phyloP scores from a whole-genome alignment of 2,888 invertebrate genomes.

The Nebria brevicollis region DNA sequence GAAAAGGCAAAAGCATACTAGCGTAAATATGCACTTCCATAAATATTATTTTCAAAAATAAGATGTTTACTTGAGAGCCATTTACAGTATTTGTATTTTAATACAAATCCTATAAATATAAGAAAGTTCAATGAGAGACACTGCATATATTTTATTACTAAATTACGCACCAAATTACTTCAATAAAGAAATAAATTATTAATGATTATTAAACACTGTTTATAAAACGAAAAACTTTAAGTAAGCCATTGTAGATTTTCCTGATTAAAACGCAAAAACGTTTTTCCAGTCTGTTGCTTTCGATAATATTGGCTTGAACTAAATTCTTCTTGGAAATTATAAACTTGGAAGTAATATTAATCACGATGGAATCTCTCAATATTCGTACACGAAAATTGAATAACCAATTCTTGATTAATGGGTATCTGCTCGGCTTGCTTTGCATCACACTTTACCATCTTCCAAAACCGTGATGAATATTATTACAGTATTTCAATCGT shows the following conservation, averaged over 20 bases:
- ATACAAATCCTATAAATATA: no score
- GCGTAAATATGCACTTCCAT: no score
- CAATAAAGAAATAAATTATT: neutral
- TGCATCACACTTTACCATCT: slow-evolving; percentile 23
- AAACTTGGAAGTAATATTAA: slow-evolving; percentile 27
- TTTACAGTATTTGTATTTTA: no score
- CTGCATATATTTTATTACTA: no score
- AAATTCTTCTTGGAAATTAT: slow-evolving; percentile 27
- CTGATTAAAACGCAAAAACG: neutral
- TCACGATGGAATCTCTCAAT: slow-evolving; percentile 28
- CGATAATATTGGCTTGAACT: neutral
- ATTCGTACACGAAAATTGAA: slow-evolving; percentile 9
- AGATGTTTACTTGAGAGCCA: no score
- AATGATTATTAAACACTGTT: neutral
- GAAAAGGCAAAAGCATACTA: no score
- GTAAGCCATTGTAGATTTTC: neutral
- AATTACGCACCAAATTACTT: neutral
- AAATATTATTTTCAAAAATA: no score
- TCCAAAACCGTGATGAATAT: slow-evolving; percentile 23
- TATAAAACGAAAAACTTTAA: neutral
- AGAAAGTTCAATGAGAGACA: no score
- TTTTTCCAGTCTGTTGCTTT: neutral
- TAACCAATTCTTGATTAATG: slow-evolving; percentile 34
- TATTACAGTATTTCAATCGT: slow-evolving; percentile 6
- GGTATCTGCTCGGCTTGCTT: neutral